These are phyloP conservation scores for Caenorhabditis angaria DNA, from an alignment of 2,888 invertebrate species.

Conservation along the genomic window DNA sequence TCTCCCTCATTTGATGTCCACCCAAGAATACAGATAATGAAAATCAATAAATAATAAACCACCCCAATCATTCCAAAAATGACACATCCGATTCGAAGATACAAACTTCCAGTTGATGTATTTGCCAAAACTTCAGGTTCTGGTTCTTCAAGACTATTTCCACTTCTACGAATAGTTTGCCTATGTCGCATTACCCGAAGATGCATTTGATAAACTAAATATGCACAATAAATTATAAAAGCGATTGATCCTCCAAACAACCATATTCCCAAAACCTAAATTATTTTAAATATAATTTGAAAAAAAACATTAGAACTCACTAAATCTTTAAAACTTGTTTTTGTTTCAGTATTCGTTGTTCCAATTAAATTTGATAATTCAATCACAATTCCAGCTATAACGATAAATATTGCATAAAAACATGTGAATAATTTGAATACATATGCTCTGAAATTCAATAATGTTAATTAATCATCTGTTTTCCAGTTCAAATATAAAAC, in stretches of 20 bases:
- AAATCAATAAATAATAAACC: constrained; percentile 51
- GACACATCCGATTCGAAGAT: constrained; percentile 58
- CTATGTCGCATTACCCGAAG: constrained; percentile 30
- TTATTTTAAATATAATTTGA: background rate
- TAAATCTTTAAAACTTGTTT: constrained; percentile 47
- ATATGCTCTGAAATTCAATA: constrained; percentile 21
- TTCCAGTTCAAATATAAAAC: background rate
- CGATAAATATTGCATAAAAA: constrained; percentile 59
- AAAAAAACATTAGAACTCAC: constrained; percentile 19
- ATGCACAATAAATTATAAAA: constrained; percentile 53
- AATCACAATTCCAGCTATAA: constrained; percentile 55
- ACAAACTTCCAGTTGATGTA: constrained; percentile 60
- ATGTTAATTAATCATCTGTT: background rate
- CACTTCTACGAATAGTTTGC: constrained; percentile 33
- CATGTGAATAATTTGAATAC: constrained; percentile 54
- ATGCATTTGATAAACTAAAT: constrained; percentile 42
- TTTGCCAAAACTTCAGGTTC: constrained; percentile 50
- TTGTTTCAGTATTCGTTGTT: constrained; percentile 19
- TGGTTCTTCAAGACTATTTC: constrained; percentile 15
- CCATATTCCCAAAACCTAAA: constrained; percentile 47
- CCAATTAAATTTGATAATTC: constrained; percentile 58
- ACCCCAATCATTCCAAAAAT: constrained; percentile 61
- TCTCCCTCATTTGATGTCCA: constrained; percentile 51
- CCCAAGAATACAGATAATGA: constrained; percentile 48
- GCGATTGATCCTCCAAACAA: constrained; percentile 50